These are phyloP conservation scores for Andrena chrysosceles DNA, from an alignment of 2,888 invertebrate species.

Conservation along the genomic window DNA sequence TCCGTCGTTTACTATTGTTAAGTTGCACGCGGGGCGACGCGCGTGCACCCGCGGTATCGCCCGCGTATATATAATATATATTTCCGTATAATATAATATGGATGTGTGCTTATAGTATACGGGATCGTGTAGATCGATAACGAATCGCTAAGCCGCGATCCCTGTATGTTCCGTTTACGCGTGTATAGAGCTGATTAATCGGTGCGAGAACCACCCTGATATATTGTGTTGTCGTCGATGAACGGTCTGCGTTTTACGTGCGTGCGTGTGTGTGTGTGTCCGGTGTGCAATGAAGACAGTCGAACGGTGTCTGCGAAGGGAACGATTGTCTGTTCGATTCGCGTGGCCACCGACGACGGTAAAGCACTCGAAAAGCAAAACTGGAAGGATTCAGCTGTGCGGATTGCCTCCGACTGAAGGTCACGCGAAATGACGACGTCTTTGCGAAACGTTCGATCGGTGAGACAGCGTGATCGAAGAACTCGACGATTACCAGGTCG, in stretches of 20 bases:
- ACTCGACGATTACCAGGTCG: conserved; percentile 5
- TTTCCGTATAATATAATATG: conserved; percentile 16
- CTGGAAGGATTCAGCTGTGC: conserved; percentile 24
- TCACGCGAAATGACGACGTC: conserved; percentile 9
- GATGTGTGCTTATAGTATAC: conserved; percentile 27
- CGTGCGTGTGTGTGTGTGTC: conserved; percentile 1
- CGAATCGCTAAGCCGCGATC: conserved; percentile 36
- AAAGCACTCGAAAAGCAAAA: conserved; percentile 41
- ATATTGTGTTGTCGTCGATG: conserved; percentile 1
- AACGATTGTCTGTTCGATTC: neutral
- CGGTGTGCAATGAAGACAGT: neutral
- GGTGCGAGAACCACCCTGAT: conserved; percentile 14
- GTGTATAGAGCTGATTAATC: conserved; percentile 20
- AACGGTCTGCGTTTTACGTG: neutral
- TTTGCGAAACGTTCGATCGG: neutral
- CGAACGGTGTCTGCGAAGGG: conserved; percentile 4
- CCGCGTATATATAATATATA: conserved; percentile 9
- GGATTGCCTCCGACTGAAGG: conserved; percentile 1
- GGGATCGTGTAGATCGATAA: conserved; percentile 46
- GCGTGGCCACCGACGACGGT: conserved; percentile 37
- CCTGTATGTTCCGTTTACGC: conserved; percentile 6
- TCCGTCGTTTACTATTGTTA: conserved; percentile 43
- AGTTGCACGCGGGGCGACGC: conserved; percentile 15
- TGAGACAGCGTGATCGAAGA: conserved; percentile 25
- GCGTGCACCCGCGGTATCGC: neutral